phyloP scores from a whole-genome alignment of 2,888 invertebrate genomes.

The Volucella zonaria region DNA sequence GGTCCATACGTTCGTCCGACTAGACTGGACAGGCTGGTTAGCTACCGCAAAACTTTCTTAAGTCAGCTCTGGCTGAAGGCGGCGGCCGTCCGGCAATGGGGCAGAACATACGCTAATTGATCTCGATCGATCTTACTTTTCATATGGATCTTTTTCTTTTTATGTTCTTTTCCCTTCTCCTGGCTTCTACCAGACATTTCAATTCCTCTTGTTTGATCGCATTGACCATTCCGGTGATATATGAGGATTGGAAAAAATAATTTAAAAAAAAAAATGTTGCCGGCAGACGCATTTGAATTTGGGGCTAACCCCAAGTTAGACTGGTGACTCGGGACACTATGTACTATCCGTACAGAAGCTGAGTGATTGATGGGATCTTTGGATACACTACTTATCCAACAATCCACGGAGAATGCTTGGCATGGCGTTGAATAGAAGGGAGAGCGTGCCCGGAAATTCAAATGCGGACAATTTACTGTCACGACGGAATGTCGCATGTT shows the following conservation, averaged over 20 bases:
- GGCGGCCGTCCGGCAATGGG: slow-evolving; percentile 30
- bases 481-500: slow-evolving; percentile 21
- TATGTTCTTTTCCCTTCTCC: neutral
- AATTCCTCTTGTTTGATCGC: slow-evolving; percentile 4
- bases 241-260: neutral
- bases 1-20: neutral
- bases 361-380: slow-evolving; percentile 64
- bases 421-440: slow-evolving; percentile 14
- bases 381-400: slow-evolving; percentile 30
- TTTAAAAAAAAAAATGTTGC: neutral
- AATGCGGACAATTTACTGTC: slow-evolving; percentile 44
- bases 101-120: slow-evolving; percentile 70
- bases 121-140: slow-evolving; percentile 64
- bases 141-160: slow-evolving; percentile 1
- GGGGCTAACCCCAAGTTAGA: slow-evolving; percentile 43
- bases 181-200: neutral
- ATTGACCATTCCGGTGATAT: slow-evolving; percentile 4
- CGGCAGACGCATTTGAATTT: slow-evolving; percentile 44
- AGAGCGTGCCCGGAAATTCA: slow-evolving; percentile 59
- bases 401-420: slow-evolving; percentile 27
- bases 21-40: slow-evolving; percentile 17
- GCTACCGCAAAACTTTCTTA: slow-evolving; percentile 66
- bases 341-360: slow-evolving; percentile 43
- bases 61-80: slow-evolving; percentile 41
- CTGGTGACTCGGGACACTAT: slow-evolving; percentile 47